phyloP scores from a whole-genome alignment of 2,888 invertebrate species.

The Cheilosia grossa region DNA sequence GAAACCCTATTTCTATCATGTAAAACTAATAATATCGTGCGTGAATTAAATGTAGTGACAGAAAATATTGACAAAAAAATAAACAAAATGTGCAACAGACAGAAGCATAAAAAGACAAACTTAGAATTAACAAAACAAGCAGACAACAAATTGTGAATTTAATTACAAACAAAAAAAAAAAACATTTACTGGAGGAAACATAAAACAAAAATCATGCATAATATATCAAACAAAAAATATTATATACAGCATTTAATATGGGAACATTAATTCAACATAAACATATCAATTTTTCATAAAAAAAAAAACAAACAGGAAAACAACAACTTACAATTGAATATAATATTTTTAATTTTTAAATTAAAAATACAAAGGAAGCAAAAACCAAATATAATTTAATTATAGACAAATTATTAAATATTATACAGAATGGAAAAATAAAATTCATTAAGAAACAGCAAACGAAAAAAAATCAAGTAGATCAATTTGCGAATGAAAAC shows the following conservation, averaged over 20 bases:
- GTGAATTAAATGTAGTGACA: slow-evolving; percentile 36
- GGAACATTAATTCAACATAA: slow-evolving; percentile 70
- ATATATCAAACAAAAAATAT: slow-evolving; percentile 42
- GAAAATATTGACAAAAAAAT: slow-evolving; percentile 45
- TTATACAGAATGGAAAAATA: slow-evolving; percentile 45
- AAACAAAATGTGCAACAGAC: slow-evolving; percentile 47
- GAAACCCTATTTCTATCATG: slow-evolving; percentile 31
- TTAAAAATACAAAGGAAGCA: slow-evolving; percentile 55
- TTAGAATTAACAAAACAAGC: slow-evolving; percentile 37
- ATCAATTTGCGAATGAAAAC: slow-evolving; percentile 60
- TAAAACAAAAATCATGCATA: slow-evolving; percentile 31
- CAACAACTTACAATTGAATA: slow-evolving; percentile 63
- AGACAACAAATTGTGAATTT: slow-evolving; percentile 46
- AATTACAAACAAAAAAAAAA: slow-evolving; percentile 16
- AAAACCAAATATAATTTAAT: slow-evolving; percentile 74
- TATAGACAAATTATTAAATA: slow-evolving; percentile 67
- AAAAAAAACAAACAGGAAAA: slow-evolving; percentile 63
- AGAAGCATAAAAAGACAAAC: slow-evolving; percentile 75
- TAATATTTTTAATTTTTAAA: slow-evolving; percentile 49
- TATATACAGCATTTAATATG: slow-evolving; percentile 68
- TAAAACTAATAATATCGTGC: slow-evolving; percentile 32
- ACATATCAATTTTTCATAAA: slow-evolving; percentile 75
- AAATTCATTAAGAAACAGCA: slow-evolving; percentile 32
- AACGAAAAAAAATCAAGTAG: slow-evolving; percentile 69
- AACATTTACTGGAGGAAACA: slow-evolving; percentile 42